A percentile compares a stretch with the other conserved stretches of the same genome.
Evolutionary conservation across 2,888 invertebrate genomes (phyloP).

Genomic region (Strigamia crassipes): DNA sequence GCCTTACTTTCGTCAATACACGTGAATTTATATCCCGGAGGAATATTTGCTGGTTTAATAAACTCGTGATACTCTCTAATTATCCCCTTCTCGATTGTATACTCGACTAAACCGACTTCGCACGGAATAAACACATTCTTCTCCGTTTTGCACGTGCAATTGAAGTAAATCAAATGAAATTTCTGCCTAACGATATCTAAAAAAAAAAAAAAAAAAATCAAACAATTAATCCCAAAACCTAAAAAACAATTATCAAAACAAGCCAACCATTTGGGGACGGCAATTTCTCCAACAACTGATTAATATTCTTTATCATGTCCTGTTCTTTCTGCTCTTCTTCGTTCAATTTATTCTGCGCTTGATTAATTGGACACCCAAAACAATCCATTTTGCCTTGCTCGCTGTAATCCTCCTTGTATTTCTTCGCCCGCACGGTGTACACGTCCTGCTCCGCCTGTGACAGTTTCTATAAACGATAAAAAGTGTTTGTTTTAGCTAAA

Average conservation of each 20-base stretch:
- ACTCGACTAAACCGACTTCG: conserved; percentile 56
- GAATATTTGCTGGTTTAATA: conserved; percentile 54
- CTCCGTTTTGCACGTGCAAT: conserved; percentile 54
- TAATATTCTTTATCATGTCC: background rate
- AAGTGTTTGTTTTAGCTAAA: too few relatives aligned
- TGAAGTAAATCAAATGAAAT: conserved; percentile 55
- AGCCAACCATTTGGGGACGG: background rate
- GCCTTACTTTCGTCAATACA: background rate
- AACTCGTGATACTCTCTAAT: conserved; percentile 54
- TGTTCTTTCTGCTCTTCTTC: background rate
- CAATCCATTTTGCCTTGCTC: conserved; percentile 15
- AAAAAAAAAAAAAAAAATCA: background rate
- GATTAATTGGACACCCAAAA: background rate
- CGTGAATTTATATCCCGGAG: background rate
- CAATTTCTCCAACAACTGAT: background rate
- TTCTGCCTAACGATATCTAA: background rate
- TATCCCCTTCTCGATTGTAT: conserved; percentile 55
- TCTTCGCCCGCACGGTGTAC: background rate
- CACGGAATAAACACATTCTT: conserved; percentile 54
- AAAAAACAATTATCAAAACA: too few relatives aligned
- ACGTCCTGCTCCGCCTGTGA: background rate
- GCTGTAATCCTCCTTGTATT: conserved; percentile 7
- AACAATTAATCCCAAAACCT: too few relatives aligned
- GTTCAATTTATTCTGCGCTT: background rate
- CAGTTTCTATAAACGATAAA: background rate